These are phyloP conservation scores for Tethya wilhelma DNA, from an alignment of 37 sponge, comb jelly and placozoan genomes.

Conservation along the genomic window DNA sequence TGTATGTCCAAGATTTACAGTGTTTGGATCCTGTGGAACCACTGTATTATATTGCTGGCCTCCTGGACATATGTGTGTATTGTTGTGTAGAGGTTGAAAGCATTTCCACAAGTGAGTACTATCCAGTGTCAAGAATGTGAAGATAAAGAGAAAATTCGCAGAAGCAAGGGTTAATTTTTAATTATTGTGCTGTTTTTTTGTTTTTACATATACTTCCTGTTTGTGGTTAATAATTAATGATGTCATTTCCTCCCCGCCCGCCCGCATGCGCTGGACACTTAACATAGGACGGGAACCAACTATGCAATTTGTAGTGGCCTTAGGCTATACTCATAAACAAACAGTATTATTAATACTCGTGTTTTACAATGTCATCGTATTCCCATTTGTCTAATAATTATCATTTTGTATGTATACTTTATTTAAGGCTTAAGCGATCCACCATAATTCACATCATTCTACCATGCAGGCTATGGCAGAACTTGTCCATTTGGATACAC, in stretches of 20 bases:
- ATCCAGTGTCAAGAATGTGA: constrained; percentile 3
- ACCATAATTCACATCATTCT: no score
- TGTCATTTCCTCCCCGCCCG: neutral
- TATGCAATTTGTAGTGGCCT: constrained; percentile 1
- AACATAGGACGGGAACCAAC: neutral
- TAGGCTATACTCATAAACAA: no score
- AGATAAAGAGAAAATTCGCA: neutral
- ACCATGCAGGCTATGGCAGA: no score
- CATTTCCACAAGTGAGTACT: neutral
- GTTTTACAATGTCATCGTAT: no score
- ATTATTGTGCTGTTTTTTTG: neutral
- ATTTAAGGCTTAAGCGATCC: no score
- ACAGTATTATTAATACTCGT: no score
- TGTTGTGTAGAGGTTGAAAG: constrained; percentile 3
- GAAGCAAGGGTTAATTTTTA: no score
- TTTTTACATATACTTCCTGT: neutral
- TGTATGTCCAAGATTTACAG: constrained; percentile 15
- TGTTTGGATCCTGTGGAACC: constrained; percentile 25
- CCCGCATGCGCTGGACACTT: neutral
- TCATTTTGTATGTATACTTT: no score
- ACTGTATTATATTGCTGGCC: constrained; percentile 18
- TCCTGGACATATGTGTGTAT: constrained; percentile 34
- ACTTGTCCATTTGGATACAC: no score
- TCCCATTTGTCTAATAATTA: no score
- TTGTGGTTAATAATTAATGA: neutral